Evolutionary conservation across 2,113 vertebrate species (phyloP).

Genomic region (Amblyopsis rosae): DNA sequence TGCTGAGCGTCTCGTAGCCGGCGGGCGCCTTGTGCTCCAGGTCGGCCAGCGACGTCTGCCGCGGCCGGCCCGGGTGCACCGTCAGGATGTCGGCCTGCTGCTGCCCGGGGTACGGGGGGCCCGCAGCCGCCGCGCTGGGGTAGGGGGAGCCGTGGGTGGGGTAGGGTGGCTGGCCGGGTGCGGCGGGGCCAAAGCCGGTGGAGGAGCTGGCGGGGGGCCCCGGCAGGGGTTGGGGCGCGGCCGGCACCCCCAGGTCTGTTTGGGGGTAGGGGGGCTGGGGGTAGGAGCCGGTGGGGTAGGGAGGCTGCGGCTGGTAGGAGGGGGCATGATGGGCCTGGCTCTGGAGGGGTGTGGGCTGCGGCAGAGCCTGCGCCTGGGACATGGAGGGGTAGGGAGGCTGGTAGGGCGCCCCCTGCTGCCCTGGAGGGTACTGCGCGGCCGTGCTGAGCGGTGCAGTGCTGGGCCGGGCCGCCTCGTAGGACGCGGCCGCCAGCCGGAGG

Average conservation of each 20-base stretch:
- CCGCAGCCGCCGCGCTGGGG: slow-evolving; percentile 65
- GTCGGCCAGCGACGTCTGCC: slow-evolving; percentile 92
- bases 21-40: slow-evolving; percentile 95
- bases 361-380: slow-evolving; percentile 79
- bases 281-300: slow-evolving; percentile 81
- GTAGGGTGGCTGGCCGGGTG: slow-evolving; percentile 80
- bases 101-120: slow-evolving; percentile 76
- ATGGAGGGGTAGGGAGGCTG: slow-evolving; percentile 83
- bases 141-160: slow-evolving; percentile 83
- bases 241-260: slow-evolving; percentile 79
- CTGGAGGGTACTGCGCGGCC: slow-evolving; percentile 76
- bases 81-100: slow-evolving; percentile 78
- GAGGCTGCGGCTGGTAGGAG: slow-evolving; percentile 79
- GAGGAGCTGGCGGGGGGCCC: slow-evolving; percentile 58
- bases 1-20: slow-evolving; percentile 91
- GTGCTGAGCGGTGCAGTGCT: slow-evolving; percentile 77
- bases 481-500: slow-evolving; percentile 81
- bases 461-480: slow-evolving; percentile 80
- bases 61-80: slow-evolving; percentile 84
- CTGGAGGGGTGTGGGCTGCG: slow-evolving; percentile 83
- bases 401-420: slow-evolving; percentile 75
- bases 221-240: slow-evolving; percentile 74
- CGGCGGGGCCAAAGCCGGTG: slow-evolving; percentile 81
- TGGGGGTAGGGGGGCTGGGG: slow-evolving; percentile 83
- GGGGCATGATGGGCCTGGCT: slow-evolving; percentile 77